Evolutionary conservation across 2,888 invertebrate species (phyloP).

Genomic region (Hyposoter didymator): DNA sequence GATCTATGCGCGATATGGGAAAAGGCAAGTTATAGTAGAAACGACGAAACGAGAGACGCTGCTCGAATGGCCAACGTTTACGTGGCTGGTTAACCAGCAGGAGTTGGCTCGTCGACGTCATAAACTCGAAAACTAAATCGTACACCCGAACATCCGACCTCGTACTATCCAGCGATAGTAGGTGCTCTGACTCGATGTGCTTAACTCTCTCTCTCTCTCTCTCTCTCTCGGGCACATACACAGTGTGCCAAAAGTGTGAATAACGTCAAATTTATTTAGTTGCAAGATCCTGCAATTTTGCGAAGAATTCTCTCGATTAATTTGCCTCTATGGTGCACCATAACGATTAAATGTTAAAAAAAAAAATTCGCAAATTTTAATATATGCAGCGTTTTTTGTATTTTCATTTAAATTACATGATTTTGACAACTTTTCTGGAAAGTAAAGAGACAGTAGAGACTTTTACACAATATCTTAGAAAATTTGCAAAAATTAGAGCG

Average conservation of each 20-base stretch:
- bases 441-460: too few species aligned
- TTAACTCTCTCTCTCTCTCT: constrained; percentile 16
- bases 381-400: too few species aligned
- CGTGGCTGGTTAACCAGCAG: constrained; percentile 80
- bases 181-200: constrained; percentile 51
- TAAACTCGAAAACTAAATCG: constrained; percentile 81
- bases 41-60: constrained; percentile 69
- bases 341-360: too few species aligned
- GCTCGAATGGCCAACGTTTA: constrained; percentile 73
- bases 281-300: too few species aligned
- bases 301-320: too few species aligned
- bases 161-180: constrained; percentile 57
- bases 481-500: too few species aligned
- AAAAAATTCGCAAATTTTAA: too few species aligned
- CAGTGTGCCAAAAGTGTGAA: neutral
- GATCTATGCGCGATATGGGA: constrained; percentile 47
- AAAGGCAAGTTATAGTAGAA: constrained; percentile 34
- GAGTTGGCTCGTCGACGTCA: constrained; percentile 78
- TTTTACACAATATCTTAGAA: too few species aligned
- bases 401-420: too few species aligned
- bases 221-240: neutral
- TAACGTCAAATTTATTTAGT: too few species aligned
- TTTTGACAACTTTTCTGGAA: too few species aligned
- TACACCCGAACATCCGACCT: constrained; percentile 75
- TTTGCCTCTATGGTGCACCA: too few species aligned